Percentiles rank a stretch among this genome's conserved stretches.
Conservation (phyloP, 2,113 vertebrate species). For the Jaculus jaculus region DNA sequence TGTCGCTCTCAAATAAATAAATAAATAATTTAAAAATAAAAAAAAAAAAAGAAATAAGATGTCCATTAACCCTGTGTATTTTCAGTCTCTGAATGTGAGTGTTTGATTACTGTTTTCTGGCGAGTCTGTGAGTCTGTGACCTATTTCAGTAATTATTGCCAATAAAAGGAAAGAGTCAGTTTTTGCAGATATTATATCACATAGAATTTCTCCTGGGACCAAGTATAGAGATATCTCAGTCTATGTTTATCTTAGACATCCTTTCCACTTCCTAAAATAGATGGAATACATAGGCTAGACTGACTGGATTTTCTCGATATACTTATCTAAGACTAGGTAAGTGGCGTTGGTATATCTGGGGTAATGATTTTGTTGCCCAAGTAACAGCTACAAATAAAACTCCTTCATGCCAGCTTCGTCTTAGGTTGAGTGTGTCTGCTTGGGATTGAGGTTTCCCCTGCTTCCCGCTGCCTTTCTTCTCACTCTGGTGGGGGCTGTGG, state of each 20-base stretch:
- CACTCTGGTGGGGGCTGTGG: background rate
- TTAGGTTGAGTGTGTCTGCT: constrained; percentile 34
- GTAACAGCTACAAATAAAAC: constrained; percentile 16
- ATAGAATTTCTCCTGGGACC: background rate
- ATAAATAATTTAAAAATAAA: too few relatives aligned
- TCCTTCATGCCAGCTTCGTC: background rate
- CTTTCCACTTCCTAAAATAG: background rate
- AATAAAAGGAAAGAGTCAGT: constrained; percentile 17
- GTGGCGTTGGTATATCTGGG: background rate
- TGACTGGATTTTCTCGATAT: constrained; percentile 22
- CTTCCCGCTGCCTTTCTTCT: background rate
- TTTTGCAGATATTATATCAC: background rate
- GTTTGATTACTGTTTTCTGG: constrained; percentile 5
- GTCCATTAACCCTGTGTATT: background rate
- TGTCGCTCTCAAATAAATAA: too few relatives aligned
- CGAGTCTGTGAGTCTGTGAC: constrained; percentile 28
- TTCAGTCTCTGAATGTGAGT: constrained; percentile 11
- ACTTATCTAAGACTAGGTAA: background rate
- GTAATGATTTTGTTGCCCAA: background rate
- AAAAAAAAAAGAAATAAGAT: too few relatives aligned
- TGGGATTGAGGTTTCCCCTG: constrained; percentile 28
- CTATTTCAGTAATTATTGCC: background rate
- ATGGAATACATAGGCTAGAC: background rate
- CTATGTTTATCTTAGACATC: background rate
- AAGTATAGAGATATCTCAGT: background rate